Evolutionary conservation across 2,888 invertebrate genomes (phyloP).

Genomic region (Onthophagus sagittarius): DNA sequence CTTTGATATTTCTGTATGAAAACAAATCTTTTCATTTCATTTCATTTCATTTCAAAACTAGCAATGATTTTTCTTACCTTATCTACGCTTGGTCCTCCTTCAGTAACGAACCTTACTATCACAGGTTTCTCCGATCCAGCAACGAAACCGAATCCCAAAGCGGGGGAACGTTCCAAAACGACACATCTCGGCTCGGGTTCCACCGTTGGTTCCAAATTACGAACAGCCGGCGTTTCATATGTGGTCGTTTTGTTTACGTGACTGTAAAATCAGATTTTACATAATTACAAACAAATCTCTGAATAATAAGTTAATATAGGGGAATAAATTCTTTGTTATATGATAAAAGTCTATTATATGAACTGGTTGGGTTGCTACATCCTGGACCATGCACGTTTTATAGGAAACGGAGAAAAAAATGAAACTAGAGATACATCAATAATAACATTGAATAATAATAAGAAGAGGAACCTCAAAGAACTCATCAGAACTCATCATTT

Average conservation of each 20-base stretch:
- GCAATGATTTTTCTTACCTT: slow-evolving; percentile 53
- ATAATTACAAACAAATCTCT: no score
- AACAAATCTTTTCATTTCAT: background rate
- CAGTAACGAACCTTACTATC: slow-evolving; percentile 83
- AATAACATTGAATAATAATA: no score
- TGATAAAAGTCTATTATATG: no score
- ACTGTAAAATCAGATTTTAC: slow-evolving; percentile 51
- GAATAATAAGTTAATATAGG: no score
- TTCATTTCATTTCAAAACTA: background rate
- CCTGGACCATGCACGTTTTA: no score
- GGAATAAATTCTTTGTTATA: no score
- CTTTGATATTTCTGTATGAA: background rate
- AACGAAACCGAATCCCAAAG: slow-evolving; percentile 92
- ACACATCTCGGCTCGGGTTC: slow-evolving; percentile 73
- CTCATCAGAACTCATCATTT: no score
- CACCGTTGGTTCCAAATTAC: slow-evolving; percentile 61
- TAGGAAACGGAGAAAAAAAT: no score
- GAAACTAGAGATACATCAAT: no score
- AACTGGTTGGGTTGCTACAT: no score
- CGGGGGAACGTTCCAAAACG: slow-evolving; percentile 68
- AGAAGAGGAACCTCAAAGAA: no score
- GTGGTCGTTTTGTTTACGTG: slow-evolving; percentile 87
- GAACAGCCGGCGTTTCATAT: slow-evolving; percentile 74
- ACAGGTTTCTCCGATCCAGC: slow-evolving; percentile 92
- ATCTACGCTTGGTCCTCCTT: slow-evolving; percentile 87